Evolutionary conservation across 1,140 invertebrate genomes (phyloP).

Genomic region (Ganaspis sp.): DNA sequence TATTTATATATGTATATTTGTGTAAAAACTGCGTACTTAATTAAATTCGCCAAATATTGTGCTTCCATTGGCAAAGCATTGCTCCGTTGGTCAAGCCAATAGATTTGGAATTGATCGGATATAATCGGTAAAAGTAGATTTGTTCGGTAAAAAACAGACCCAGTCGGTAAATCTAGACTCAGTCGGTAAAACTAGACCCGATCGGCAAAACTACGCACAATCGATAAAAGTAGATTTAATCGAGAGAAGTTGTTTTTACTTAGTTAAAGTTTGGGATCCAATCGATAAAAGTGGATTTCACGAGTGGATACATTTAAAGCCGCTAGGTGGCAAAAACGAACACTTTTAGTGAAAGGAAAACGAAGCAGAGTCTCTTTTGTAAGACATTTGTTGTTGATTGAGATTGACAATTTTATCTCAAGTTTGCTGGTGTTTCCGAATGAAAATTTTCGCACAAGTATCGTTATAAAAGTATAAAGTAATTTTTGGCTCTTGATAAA

Average conservation of each 20-base stretch:
- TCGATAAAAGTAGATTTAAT: too few relatives aligned
- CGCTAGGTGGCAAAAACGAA: too few relatives aligned
- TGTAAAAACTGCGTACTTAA: constrained; percentile 10
- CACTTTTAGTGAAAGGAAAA: not conserved
- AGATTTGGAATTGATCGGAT: not conserved
- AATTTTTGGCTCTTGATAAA: constrained; percentile 2
- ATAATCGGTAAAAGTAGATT: not conserved
- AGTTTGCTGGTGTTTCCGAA: not conserved
- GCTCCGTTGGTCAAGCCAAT: constrained; percentile 4
- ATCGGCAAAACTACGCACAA: too few relatives aligned
- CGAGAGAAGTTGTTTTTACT: too few relatives aligned
- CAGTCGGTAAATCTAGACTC: too few relatives aligned
- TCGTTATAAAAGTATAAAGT: constrained; percentile 24
- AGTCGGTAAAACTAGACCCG: too few relatives aligned
- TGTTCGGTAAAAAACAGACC: too few relatives aligned
- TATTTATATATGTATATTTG: constrained; percentile 8
- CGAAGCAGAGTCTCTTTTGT: not conserved
- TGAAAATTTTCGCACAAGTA: not conserved
- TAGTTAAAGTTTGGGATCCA: too few relatives aligned
- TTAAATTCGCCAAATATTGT: constrained; percentile 5
- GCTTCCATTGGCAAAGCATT: not conserved
- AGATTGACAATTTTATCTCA: not conserved
- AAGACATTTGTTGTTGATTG: not conserved
- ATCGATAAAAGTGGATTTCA: too few relatives aligned
- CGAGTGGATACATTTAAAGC: too few relatives aligned